Percentiles rank a stretch among this genome's conserved stretches.
phyloP scores from a whole-genome alignment of 2,888 invertebrate species.

The Odontothrips loti region DNA sequence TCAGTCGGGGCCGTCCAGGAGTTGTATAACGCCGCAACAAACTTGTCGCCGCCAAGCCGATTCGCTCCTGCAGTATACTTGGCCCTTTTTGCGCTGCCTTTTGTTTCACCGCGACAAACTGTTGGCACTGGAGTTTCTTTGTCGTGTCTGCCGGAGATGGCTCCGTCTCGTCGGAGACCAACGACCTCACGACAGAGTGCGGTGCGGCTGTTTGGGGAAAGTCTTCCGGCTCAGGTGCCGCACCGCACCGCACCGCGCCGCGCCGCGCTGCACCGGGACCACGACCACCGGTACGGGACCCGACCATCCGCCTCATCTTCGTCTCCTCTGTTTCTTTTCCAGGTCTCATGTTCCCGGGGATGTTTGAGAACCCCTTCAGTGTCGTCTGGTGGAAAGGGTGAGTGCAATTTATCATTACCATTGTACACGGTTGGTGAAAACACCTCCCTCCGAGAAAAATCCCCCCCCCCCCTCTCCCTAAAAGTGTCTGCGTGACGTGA shows the following conservation, averaged over 20 bases:
- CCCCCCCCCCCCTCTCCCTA: neutral
- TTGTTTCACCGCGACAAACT: no score
- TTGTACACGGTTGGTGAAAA: no score
- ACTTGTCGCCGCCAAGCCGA: neutral
- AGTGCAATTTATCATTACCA: no score
- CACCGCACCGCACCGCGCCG: no score
- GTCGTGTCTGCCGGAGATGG: no score
- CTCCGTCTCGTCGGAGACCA: no score
- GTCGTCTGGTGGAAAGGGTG: slow-evolving; percentile 9
- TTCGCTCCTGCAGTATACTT: neutral
- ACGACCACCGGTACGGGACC: neutral
- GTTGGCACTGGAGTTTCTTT: no score
- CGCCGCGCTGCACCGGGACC: neutral
- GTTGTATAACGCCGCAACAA: neutral
- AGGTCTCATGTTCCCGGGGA: neutral
- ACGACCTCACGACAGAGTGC: no score
- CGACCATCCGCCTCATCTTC: neutral
- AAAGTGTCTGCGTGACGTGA: neutral
- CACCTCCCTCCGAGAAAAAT: no score
- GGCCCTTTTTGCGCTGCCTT: no score
- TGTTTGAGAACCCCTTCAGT: neutral
- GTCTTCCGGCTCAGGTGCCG: no score
- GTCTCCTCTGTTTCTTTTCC: neutral
- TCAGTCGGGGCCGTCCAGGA: neutral
- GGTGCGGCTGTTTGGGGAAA: no score